Percentiles rank a stretch among this genome's conserved stretches.
Evolutionary conservation across 2,888 invertebrate species (phyloP).

Genomic region (Poecilobothrus nobilitatus): DNA sequence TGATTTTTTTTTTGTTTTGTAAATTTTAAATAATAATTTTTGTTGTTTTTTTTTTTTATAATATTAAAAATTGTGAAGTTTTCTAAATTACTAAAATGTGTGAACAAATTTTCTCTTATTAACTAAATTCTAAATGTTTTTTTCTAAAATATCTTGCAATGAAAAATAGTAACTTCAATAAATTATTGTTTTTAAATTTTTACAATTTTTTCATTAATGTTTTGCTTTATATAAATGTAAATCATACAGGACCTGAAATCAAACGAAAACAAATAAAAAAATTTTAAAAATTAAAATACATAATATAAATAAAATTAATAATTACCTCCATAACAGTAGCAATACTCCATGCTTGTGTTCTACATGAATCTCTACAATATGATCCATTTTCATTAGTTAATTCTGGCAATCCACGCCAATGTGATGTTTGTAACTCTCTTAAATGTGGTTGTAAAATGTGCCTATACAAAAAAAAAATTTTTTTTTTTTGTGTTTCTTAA

Average conservation of each 20-base stretch:
- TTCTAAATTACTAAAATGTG: too few species aligned
- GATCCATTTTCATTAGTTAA: constrained; percentile 82
- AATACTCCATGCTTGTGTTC: constrained; percentile 96
- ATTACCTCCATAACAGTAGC: constrained; percentile 78
- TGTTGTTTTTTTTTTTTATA: too few species aligned
- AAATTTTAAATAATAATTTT: too few species aligned
- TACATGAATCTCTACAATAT: constrained; percentile 77
- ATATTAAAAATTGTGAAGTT: too few species aligned
- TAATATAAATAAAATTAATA: neutral
- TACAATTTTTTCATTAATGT: constrained; percentile 18
- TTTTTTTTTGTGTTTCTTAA: neutral
- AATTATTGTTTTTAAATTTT: neutral
- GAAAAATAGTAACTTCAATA: too few species aligned
- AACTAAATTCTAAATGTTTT: too few species aligned
- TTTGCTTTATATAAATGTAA: constrained; percentile 33
- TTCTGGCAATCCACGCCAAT: constrained; percentile 94
- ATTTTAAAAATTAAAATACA: neutral
- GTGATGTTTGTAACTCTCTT: constrained; percentile 64
- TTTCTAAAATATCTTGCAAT: too few species aligned
- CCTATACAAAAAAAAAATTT: constrained; percentile 34
- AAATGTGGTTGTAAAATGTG: constrained; percentile 60
- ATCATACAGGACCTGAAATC: constrained; percentile 33
- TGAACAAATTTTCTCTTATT: too few species aligned
- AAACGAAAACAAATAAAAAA: neutral
- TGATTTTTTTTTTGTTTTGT: too few species aligned